Evolutionary conservation across 2,797 vertebrate genomes (phyloP).

Genomic region (Gallinago solitaria): DNA sequence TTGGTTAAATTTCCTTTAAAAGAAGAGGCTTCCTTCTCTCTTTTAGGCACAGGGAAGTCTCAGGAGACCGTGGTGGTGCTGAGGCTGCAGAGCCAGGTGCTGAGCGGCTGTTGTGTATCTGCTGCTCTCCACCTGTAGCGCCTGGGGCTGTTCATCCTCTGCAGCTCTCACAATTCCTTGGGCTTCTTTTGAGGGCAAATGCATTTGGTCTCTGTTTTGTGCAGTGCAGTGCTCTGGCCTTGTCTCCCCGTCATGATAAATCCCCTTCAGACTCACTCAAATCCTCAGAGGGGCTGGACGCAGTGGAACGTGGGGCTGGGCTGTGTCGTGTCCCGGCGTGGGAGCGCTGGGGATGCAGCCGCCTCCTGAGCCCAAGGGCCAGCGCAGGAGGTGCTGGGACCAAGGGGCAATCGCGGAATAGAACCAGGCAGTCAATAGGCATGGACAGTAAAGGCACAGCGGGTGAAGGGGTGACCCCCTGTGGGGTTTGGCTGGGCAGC

Average conservation of each 20-base stretch:
- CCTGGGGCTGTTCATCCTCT: constrained; percentile 51
- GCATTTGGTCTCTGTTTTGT: constrained; percentile 44
- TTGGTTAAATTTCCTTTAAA: background rate
- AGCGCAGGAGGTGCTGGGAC: background rate
- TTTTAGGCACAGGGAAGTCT: background rate
- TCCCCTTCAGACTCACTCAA: constrained; percentile 17
- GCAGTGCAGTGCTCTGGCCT: background rate
- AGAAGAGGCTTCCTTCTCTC: background rate
- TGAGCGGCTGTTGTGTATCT: background rate
- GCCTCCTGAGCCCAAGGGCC: background rate
- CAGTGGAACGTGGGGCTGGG: background rate
- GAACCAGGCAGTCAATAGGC: background rate
- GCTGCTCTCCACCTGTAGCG: constrained; percentile 29
- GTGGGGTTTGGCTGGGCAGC: background rate
- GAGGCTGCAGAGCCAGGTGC: constrained; percentile 3
- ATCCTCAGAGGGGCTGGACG: background rate
- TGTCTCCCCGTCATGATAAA: constrained; percentile 19
- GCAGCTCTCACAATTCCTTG: constrained; percentile 22
- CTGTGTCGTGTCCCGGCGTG: too few species aligned
- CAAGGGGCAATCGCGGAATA: background rate
- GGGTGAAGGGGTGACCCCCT: background rate
- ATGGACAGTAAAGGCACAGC: background rate
- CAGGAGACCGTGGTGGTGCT: background rate
- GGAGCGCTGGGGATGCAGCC: background rate
- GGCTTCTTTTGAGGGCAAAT: constrained; percentile 31